phyloP scores from a whole-genome alignment of 2,888 invertebrate genomes.

The Plemyria rubiginata region DNA sequence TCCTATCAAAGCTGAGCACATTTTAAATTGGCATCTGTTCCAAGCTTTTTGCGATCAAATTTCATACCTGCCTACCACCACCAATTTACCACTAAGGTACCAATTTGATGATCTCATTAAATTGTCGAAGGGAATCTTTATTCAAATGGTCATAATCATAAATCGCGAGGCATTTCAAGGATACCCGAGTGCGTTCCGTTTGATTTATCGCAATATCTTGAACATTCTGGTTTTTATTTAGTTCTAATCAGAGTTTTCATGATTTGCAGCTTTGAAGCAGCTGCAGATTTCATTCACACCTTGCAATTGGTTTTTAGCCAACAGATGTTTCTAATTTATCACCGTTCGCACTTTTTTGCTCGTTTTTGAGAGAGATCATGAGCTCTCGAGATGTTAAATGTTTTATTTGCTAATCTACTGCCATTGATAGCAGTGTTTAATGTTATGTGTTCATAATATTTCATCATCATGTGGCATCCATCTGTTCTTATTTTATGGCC shows the following conservation, averaged over 20 bases:
- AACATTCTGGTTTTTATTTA: constrained; percentile 21
- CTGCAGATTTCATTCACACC: constrained; percentile 27
- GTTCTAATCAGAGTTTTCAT: constrained; percentile 20
- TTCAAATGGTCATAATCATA: constrained; percentile 39
- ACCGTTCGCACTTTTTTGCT: constrained; percentile 18
- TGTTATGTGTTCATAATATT: constrained; percentile 13
- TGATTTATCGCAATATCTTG: constrained; percentile 31
- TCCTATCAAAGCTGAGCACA: constrained; percentile 36
- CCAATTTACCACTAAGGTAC: too few relatives aligned
- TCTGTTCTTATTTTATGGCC: constrained; percentile 22
- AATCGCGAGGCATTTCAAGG: constrained; percentile 30
- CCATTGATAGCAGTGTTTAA: constrained; percentile 3
- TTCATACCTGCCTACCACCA: constrained; percentile 44
- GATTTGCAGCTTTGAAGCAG: constrained; percentile 21
- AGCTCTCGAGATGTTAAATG: constrained; percentile 3
- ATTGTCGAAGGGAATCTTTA: constrained; percentile 47
- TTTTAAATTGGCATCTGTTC: constrained; percentile 50
- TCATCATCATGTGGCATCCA: constrained; percentile 30
- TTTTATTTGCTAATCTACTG: constrained; percentile 14
- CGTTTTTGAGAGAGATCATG: constrained; percentile 12
- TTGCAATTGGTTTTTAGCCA: constrained; percentile 25
- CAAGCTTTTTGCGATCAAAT: constrained; percentile 47
- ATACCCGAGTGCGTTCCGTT: constrained; percentile 23
- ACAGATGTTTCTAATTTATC: constrained; percentile 31
- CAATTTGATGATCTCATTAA: constrained; percentile 53